These are phyloP conservation scores for Zhengitettix transpicula DNA, from an alignment of 2,888 invertebrate species.

Conservation along the genomic window DNA sequence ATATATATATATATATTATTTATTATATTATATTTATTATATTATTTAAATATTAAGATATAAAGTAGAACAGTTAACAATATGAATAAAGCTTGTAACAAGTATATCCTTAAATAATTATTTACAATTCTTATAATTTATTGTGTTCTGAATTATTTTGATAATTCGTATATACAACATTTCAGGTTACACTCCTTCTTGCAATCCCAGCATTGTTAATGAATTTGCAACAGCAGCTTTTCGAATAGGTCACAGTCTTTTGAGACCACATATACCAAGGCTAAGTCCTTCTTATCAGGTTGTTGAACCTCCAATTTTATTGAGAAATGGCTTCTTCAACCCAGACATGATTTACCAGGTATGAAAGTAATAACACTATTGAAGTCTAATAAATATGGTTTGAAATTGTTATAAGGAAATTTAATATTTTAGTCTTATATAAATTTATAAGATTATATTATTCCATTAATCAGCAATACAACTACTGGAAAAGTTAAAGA, in stretches of 20 bases:
- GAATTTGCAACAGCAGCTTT: slow-evolving; percentile 86
- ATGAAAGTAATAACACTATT: not conserved
- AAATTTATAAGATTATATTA: too few relatives aligned
- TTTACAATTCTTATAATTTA: not conserved
- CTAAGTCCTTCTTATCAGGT: slow-evolving; percentile 64
- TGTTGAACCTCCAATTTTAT: slow-evolving; percentile 64
- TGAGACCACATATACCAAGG: slow-evolving; percentile 71
- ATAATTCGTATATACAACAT: not conserved
- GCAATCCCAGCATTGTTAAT: slow-evolving; percentile 76
- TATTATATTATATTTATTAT: too few relatives aligned
- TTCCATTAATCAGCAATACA: too few relatives aligned
- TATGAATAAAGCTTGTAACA: too few relatives aligned
- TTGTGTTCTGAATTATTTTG: not conserved
- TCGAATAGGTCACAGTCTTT: slow-evolving; percentile 76
- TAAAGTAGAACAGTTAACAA: too few relatives aligned
- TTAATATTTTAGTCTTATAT: too few relatives aligned
- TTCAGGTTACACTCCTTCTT: slow-evolving; percentile 60
- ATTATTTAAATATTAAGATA: too few relatives aligned
- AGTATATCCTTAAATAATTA: not conserved
- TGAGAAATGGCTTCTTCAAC: slow-evolving; percentile 83
- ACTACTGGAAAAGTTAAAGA: too few relatives aligned
- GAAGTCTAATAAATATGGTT: too few relatives aligned
- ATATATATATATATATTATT: too few relatives aligned
- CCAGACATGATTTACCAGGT: slow-evolving; percentile 64
- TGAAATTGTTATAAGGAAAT: too few relatives aligned